Evolutionary conservation across 2,113 vertebrate genomes (phyloP).

Genomic region (Vidua chalybeata): DNA sequence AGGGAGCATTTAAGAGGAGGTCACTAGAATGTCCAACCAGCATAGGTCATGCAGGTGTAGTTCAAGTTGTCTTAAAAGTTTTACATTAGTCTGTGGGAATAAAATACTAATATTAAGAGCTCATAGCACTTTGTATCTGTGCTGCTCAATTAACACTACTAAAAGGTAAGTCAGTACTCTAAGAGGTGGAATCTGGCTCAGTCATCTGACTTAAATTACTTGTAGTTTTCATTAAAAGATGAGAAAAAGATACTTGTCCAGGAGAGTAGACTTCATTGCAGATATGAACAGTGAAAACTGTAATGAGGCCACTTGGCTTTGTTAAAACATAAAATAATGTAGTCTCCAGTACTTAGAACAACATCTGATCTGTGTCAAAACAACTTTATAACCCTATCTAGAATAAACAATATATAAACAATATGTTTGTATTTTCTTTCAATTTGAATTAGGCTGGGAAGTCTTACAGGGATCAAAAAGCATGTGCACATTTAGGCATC

Average conservation of each 20-base stretch:
- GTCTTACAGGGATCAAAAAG: neutral
- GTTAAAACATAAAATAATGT: neutral
- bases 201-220: neutral
- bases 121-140: neutral
- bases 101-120: neutral
- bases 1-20: neutral
- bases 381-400: constrained; percentile 3
- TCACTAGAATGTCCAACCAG: neutral
- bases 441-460: constrained; percentile 23
- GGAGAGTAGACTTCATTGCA: neutral
- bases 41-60: neutral
- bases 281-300: neutral
- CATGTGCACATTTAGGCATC: neutral
- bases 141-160: neutral
- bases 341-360: neutral
- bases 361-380: neutral
- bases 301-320: neutral
- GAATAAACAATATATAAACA: neutral
- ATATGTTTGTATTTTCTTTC: neutral
- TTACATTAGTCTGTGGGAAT: neutral
- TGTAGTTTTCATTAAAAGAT: neutral
- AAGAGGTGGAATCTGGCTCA: neutral
- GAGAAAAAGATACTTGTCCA: neutral
- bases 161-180: neutral
- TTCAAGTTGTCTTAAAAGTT: neutral